Conservation (phyloP, 2,888 invertebrate genomes). For the Zele albiditarsus region DNA sequence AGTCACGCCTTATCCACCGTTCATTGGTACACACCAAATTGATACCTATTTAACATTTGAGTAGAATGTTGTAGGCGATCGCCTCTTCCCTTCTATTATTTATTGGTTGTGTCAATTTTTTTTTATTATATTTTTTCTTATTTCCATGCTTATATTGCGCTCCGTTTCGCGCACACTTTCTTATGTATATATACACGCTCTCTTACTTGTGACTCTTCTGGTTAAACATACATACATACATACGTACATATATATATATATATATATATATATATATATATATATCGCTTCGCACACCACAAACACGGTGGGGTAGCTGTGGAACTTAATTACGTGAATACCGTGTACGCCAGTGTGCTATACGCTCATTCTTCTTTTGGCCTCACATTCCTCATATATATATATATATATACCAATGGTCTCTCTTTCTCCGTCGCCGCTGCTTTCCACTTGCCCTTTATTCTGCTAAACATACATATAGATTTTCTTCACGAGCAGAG, state of each 20-base stretch:
- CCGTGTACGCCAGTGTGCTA: slow-evolving; percentile 39
- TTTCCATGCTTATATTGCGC: slow-evolving; percentile 30
- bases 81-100: slow-evolving; percentile 68
- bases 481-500: not conserved
- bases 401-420: slow-evolving; percentile 10
- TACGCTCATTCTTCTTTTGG: slow-evolving; percentile 31
- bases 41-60: slow-evolving; percentile 72
- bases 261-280: slow-evolving; percentile 55
- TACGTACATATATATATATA: slow-evolving; percentile 50
- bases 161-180: slow-evolving; percentile 32
- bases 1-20: slow-evolving; percentile 52
- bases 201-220: slow-evolving; percentile 42
- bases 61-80: slow-evolving; percentile 70
- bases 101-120: slow-evolving; percentile 62
- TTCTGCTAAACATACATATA: not conserved
- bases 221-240: slow-evolving; percentile 33
- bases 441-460: slow-evolving; percentile 5
- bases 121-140: slow-evolving; percentile 52
- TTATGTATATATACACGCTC: slow-evolving; percentile 40
- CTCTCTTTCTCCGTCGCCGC: not conserved
- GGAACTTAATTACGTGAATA: slow-evolving; percentile 71
- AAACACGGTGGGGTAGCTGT: slow-evolving; percentile 61
- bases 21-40: slow-evolving; percentile 66
- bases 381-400: slow-evolving; percentile 33
- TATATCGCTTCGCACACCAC: slow-evolving; percentile 45